Evolutionary conservation across 2,113 vertebrate genomes (phyloP).

Genomic region (Chinchilla lanigera): DNA sequence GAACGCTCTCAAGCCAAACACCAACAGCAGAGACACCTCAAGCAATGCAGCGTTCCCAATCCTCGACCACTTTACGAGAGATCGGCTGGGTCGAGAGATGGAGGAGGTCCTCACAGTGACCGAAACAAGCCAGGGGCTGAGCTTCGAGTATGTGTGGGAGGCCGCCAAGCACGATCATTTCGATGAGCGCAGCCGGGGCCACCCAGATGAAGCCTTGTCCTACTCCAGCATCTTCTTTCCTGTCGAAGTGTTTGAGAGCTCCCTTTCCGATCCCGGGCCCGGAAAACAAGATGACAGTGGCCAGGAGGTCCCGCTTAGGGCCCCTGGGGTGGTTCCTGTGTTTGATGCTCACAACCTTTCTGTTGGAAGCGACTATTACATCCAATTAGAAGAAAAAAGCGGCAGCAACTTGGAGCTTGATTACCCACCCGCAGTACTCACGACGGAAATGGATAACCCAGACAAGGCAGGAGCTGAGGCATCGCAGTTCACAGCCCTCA

Average conservation of each 20-base stretch:
- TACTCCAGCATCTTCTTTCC: conserved; percentile 97
- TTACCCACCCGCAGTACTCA: conserved; percentile 81
- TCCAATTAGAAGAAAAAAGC: conserved; percentile 95
- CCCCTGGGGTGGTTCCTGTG: conserved; percentile 93
- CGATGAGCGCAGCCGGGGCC: conserved; percentile 86
- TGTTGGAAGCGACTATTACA: conserved; percentile 96
- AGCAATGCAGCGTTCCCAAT: conserved; percentile 96
- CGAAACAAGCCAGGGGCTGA: conserved; percentile 97
- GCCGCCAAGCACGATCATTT: conserved; percentile 96
- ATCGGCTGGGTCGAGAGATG: conserved; percentile 92
- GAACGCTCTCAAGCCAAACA: conserved; percentile 94
- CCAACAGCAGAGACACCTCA: conserved; percentile 88
- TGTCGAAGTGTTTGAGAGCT: conserved; percentile 91
- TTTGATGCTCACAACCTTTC: conserved; percentile 94
- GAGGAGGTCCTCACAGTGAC: conserved; percentile 98
- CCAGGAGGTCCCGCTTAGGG: conserved; percentile 81
- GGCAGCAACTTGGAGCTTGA: conserved; percentile 87
- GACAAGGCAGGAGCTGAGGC: conserved; percentile 83
- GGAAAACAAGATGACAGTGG: conserved; percentile 83
- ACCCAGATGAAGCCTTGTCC: conserved; percentile 90
- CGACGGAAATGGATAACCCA: conserved; percentile 84
- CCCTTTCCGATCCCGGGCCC: conserved; percentile 87
- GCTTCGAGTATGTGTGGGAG: conserved; percentile 98
- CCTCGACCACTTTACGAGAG: conserved; percentile 94
- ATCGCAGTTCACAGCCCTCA: conserved; percentile 87